Evolutionary conservation across 2,113 vertebrate species (phyloP).

Genomic region (Syngnathus typhle): DNA sequence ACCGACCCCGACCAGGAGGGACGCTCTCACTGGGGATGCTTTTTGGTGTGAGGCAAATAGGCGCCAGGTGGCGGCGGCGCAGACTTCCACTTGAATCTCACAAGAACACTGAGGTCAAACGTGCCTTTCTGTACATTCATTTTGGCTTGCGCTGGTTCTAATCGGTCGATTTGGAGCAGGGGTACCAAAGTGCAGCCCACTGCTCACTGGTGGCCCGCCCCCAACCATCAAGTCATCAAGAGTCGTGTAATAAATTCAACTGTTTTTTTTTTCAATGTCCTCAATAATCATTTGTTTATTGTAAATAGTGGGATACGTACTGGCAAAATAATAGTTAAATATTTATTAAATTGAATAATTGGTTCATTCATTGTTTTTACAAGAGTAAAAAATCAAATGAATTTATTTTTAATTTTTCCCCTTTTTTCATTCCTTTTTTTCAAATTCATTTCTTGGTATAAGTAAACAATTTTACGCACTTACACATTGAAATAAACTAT

Average conservation of each 20-base stretch:
- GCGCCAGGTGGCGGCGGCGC: constrained; percentile 59
- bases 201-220: neutral
- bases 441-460: too few species aligned
- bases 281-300: neutral
- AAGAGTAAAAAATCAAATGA: too few species aligned
- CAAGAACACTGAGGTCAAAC: constrained; percentile 99
- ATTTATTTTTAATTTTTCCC: too few species aligned
- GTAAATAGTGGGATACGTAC: neutral
- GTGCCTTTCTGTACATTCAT: constrained; percentile 99
- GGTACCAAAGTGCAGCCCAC: neutral
- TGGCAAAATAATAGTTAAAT: neutral
- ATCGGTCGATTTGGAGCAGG: neutral
- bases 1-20: constrained; percentile 19
- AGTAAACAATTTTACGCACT: too few species aligned
- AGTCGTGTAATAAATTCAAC: neutral
- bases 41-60: too few species aligned
- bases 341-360: neutral
- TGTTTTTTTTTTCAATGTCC: neutral
- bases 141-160: constrained; percentile 83
- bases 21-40: neutral
- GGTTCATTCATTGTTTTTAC: neutral
- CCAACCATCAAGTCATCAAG: neutral
- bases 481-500: too few species aligned
- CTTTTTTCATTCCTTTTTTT: too few species aligned
- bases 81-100: constrained; percentile 99